Evolutionary conservation across 2,888 invertebrate species (phyloP), one percentile per base, ranked within the genome.

Genomic region (Caenorhabditis sp.): DNA sequence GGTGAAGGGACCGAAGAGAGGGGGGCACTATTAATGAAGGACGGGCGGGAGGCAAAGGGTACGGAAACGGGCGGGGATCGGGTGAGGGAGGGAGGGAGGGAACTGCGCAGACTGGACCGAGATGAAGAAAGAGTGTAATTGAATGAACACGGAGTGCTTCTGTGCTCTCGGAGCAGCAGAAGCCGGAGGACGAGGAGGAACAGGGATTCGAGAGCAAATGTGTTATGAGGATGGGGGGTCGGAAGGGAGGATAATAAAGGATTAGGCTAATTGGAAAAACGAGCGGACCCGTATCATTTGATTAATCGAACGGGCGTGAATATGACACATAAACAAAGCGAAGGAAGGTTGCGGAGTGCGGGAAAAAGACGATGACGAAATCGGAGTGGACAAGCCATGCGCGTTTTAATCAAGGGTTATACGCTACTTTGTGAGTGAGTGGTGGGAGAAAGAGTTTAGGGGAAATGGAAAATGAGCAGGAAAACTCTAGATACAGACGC

Each of bases 11-110:
- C 9, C 55, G 46, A 39, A 48, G 37, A 37, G 43, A 48, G 24
- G 56, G 39, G 56, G 62, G 52, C 50, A 48, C 50, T 66, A 48
- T 66, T 66, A 66, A 66, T 66, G 65, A 65, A 66, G 56, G 66
- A 32, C 30, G 26, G 46, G 24, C 9, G 46, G n/a, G n/a, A 41
- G 20, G 41, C 15, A 6, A 20, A 41, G 41, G 26, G 46, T 46
- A 46, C 46, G 46, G 46, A 46, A 46, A 26, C 46, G 35, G 35
- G 41, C 15, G 41, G 15, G 41, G 41, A 15, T 5, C 17, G 41
- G 9, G 35, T 2, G 35, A 62, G 27, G 41, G 41, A 32, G 13
- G 15, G 24, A 27, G 41, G 15, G 48, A 11, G 39, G 17, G 56
- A 53, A 45, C 35, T 63, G 62, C 41, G 52, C 45, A 27, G 46